Base-by-base conservation (phyloP, 1,140 invertebrate species). In the Coenobita brevimanus region DNA sequence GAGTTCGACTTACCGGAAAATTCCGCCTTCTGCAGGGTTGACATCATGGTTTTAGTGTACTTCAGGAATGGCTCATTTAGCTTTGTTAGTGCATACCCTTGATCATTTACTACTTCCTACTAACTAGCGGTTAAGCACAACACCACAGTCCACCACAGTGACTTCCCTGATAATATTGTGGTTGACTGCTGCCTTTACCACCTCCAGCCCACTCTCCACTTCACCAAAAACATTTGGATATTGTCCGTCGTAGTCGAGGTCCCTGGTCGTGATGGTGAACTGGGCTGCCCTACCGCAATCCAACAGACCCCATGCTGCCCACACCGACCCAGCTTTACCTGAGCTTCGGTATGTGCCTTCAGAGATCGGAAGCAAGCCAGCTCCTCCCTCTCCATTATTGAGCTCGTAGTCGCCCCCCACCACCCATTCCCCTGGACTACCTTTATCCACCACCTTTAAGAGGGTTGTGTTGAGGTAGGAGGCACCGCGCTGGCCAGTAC, bases 181-280 rank as follows among this genome's bases (percentile, higher is more conserved):
- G 24, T 27, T 27, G 6, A 36, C 64, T 36, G 64, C 64, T 4
- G n/a, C n/a, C n/a, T n/a, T n/a, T n/a, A n/a, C n/a, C n/a, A n/a
- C n/a, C n/a, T n/a, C n/a, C n/a, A n/a, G n/a, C n/a, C n/a, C n/a
- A n/a, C n/a, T n/a, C n/a, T n/a, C n/a, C n/a, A n/a, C n/a, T n/a
- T n/a, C n/a, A 41, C 71, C 15, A n/a, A 24, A 17, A 21, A 13
- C 2, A 75, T n/a, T 2, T 75, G 33, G 36, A 43, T 1, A 6
- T 21, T 46, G 54, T 46, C 41, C 36, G 43, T 24, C 1, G 27
- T 50, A 21, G n/a, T 13, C 17, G 21, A 13, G 41, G 75, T 78
- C 75, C 75, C 43, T 78, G 41, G 75, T 78, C 41, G 15, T 78
- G 43, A 78, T 78, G 75, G 3, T n/a, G 41, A 78, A 50, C 15